A percentile compares a stretch with the other conserved stretches of the same genome.
These are phyloP conservation scores for Tupiocoris notatus DNA, from an alignment of 2,888 invertebrate species.

Conservation along the genomic window DNA sequence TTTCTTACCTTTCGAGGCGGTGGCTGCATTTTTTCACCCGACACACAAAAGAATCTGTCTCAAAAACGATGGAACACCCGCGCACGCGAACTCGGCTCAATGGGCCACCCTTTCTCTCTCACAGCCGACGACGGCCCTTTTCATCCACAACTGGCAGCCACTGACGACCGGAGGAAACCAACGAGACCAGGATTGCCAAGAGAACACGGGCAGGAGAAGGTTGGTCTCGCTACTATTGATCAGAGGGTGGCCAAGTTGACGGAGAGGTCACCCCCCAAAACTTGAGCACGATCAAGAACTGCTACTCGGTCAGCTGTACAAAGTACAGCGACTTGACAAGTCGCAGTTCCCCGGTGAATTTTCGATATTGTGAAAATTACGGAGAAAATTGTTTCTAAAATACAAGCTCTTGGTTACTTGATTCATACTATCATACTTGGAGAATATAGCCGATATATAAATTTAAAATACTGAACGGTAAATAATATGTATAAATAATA, in stretches of 20 bases:
- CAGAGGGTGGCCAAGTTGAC: neutral
- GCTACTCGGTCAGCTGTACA: no score
- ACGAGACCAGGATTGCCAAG: neutral
- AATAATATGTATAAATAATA: no score
- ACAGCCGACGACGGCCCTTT: slow-evolving; percentile 24
- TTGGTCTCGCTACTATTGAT: neutral
- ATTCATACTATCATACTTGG: no score
- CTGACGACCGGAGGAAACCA: slow-evolving; percentile 23
- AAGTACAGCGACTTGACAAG: no score
- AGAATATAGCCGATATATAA: no score
- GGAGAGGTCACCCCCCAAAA: neutral
- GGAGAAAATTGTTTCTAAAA: no score
- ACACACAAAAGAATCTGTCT: neutral
- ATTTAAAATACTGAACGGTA: no score
- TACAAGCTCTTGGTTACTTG: no score
- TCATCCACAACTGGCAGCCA: slow-evolving; percentile 9
- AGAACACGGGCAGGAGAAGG: slow-evolving; percentile 11
- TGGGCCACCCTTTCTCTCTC: neutral
- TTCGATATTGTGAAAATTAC: no score
- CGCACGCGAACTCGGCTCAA: slow-evolving; percentile 2
- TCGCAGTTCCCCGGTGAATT: no score
- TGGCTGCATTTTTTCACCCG: slow-evolving; percentile 27
- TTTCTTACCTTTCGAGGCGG: slow-evolving; percentile 34
- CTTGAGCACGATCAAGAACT: neutral
- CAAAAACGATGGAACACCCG: slow-evolving; percentile 3